Percentiles rank a stretch among this genome's conserved stretches.
These are phyloP conservation scores for Paratilapia polleni DNA, from an alignment of 2,113 vertebrate species.

Conservation along the genomic window DNA sequence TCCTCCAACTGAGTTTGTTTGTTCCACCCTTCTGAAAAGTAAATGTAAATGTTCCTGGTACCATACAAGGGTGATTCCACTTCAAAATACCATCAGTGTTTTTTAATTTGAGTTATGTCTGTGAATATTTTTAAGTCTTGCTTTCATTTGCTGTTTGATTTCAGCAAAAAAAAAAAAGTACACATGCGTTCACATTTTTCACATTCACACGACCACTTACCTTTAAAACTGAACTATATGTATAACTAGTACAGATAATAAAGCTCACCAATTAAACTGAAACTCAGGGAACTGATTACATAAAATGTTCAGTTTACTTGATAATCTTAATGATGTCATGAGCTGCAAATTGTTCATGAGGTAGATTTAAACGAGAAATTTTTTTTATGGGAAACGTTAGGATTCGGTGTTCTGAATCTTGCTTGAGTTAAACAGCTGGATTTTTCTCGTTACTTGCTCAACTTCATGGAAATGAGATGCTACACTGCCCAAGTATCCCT, in stretches of 20 bases:
- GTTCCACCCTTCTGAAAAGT: neutral
- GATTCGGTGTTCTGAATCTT: neutral
- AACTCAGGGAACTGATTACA: too few species aligned
- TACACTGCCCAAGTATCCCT: neutral
- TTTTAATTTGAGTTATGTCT: neutral
- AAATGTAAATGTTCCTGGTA: neutral
- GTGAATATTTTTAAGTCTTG: neutral
- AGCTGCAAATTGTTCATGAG: too few species aligned
- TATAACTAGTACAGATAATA: neutral
- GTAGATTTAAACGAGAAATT: too few species aligned
- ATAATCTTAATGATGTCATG: too few species aligned
- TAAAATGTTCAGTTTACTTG: too few species aligned
- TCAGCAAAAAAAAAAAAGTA: neutral
- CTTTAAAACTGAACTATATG: neutral
- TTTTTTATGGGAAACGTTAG: too few species aligned
- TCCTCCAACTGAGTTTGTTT: neutral
- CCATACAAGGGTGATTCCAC: neutral
- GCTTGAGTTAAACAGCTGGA: neutral
- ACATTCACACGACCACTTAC: neutral
- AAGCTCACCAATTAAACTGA: slow-evolving; percentile 1
- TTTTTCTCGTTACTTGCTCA: neutral
- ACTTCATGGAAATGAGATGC: neutral
- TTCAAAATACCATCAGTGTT: neutral
- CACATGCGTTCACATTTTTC: neutral
- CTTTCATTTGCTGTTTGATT: neutral